Evolutionary conservation across 2,888 invertebrate genomes (phyloP).

Genomic region (Euphydryas editha): DNA sequence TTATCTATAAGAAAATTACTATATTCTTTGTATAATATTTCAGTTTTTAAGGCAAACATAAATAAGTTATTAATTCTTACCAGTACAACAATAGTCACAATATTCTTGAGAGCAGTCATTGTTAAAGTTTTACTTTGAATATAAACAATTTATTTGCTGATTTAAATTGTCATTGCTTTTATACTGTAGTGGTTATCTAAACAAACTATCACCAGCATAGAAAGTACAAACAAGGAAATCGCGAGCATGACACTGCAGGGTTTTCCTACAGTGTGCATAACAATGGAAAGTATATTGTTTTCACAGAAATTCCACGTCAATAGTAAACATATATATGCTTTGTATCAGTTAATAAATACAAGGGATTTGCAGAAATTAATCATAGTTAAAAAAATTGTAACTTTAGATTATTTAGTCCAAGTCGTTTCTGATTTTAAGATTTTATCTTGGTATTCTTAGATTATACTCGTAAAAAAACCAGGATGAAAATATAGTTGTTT

Average conservation of each 20-base stretch:
- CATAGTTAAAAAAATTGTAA: too few species aligned
- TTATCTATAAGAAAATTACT: too few species aligned
- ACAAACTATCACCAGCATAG: constrained; percentile 46
- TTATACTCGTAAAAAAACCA: too few species aligned
- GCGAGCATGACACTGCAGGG: constrained; percentile 38
- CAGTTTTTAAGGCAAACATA: too few species aligned
- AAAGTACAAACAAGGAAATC: constrained; percentile 53
- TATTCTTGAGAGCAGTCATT: constrained; percentile 46
- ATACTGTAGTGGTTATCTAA: constrained; percentile 46
- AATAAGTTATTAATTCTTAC: constrained; percentile 38
- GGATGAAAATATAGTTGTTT: too few species aligned
- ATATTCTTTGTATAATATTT: too few species aligned
- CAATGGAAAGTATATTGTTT: constrained; percentile 48
- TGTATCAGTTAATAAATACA: not conserved
- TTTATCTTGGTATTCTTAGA: too few species aligned
- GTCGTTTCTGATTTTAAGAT: too few species aligned
- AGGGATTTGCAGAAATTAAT: not conserved
- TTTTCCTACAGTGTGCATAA: constrained; percentile 52
- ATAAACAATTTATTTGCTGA: constrained; percentile 29
- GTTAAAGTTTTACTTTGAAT: constrained; percentile 23
- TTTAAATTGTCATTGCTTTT: constrained; percentile 47
- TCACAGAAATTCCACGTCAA: constrained; percentile 37
- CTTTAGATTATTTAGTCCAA: too few species aligned
- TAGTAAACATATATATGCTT: not conserved
- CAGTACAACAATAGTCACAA: constrained; percentile 41